phyloP scores from a whole-genome alignment of 1,140 invertebrate genomes.

The Campodea augens region DNA sequence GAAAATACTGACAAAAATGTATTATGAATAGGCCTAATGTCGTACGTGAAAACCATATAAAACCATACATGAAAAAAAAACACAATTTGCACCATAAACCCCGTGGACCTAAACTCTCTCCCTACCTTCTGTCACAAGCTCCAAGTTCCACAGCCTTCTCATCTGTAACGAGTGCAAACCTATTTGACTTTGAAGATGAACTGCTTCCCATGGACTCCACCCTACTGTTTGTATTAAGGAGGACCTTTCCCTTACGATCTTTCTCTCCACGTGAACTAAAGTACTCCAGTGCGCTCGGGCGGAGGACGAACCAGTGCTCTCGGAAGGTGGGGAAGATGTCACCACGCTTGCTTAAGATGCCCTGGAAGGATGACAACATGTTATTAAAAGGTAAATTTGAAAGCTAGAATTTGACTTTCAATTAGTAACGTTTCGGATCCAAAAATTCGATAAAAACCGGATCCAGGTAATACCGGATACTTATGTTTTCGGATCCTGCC shows the following conservation, averaged over 20 bases:
- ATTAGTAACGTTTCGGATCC: neutral
- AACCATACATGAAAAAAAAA: no score
- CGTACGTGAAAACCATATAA: no score
- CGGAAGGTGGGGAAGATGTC: constrained; percentile 50
- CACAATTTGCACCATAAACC: no score
- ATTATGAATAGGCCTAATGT: no score
- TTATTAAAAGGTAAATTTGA: no score
- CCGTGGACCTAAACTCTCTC: no score
- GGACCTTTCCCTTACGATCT: constrained; percentile 43
- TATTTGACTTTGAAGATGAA: constrained; percentile 29
- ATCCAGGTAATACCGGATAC: no score
- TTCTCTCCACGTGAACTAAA: constrained; percentile 50
- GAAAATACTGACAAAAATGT: no score
- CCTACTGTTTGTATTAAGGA: constrained; percentile 39
- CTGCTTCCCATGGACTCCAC: constrained; percentile 34
- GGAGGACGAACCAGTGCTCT: constrained; percentile 61
- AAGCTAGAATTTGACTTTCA: no score
- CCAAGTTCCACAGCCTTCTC: constrained; percentile 45
- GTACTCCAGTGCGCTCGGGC: constrained; percentile 48
- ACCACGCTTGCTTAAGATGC: constrained; percentile 47
- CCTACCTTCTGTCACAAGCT: constrained; percentile 41
- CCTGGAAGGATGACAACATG: constrained; percentile 38
- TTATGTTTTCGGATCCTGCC: no score
- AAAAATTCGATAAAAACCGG: no score
- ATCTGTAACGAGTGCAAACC: constrained; percentile 37